These are phyloP conservation scores for Bicyclus anynana DNA, from an alignment of 1,140 invertebrate genomes.

Conservation along the genomic window DNA sequence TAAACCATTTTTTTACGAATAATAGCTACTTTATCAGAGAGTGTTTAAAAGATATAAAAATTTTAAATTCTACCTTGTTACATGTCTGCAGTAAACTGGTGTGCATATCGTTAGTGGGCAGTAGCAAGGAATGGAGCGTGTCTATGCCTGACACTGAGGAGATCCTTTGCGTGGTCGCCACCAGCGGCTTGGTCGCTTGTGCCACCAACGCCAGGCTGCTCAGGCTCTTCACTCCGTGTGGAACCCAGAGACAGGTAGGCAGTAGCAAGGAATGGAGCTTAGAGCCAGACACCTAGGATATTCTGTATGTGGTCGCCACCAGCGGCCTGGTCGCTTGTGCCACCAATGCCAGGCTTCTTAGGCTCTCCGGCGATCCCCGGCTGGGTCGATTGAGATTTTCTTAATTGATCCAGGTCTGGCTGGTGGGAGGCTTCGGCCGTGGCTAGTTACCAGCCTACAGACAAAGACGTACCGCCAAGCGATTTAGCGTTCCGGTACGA, in stretches of 20 bases:
- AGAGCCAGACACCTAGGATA: neutral
- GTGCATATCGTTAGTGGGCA: constrained; percentile 87
- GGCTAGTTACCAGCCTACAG: too few relatives aligned
- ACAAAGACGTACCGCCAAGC: too few relatives aligned
- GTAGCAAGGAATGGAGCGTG: constrained; percentile 92
- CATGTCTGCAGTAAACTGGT: constrained; percentile 80
- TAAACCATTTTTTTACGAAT: too few relatives aligned
- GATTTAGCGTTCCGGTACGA: too few relatives aligned
- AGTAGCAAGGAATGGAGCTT: too few relatives aligned
- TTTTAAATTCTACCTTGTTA: too few relatives aligned
- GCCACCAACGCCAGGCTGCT: constrained; percentile 86
- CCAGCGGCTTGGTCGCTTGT: constrained; percentile 86
- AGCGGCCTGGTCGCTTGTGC: constrained; percentile 87
- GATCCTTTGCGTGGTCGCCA: constrained; percentile 83
- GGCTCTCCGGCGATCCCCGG: too few relatives aligned
- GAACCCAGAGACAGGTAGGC: constrained; percentile 87
- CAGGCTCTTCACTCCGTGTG: constrained; percentile 89
- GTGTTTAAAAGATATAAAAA: too few relatives aligned
- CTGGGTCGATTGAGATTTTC: too few relatives aligned
- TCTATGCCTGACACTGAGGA: constrained; percentile 88
- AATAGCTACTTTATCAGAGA: too few relatives aligned
- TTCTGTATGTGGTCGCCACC: constrained; percentile 80
- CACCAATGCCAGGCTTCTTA: constrained; percentile 84
- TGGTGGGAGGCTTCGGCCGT: too few relatives aligned
- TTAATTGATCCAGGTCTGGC: too few relatives aligned